phyloP scores from a whole-genome alignment of 2,113 vertebrate species.

The Alexandromys fortis region DNA sequence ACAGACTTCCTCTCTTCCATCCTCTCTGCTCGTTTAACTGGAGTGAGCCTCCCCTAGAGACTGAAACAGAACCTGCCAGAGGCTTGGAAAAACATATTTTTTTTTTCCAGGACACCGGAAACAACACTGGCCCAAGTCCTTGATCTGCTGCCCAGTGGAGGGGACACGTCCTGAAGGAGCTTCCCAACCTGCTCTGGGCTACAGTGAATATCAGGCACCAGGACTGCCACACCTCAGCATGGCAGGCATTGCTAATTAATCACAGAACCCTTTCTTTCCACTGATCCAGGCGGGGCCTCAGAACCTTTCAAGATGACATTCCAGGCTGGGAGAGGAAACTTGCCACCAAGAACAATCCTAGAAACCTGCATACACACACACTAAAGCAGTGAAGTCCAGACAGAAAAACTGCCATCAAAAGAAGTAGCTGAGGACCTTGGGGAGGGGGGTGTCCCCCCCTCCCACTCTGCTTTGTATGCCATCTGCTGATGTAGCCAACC shows the following conservation, averaged over 20 bases:
- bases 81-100: conserved; percentile 51
- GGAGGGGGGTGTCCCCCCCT: not conserved
- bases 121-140: conserved; percentile 26
- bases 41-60: conserved; percentile 32
- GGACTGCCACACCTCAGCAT: not conserved
- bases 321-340: not conserved
- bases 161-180: not conserved
- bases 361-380: not conserved
- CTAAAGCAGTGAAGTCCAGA: not conserved
- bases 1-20: conserved; percentile 53
- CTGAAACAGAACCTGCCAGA: conserved; percentile 41
- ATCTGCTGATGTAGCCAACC: conserved; percentile 1
- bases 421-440: not conserved
- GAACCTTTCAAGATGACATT: not conserved
- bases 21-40: conserved; percentile 51
- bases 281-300: not conserved
- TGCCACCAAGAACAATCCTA: not conserved
- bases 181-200: conserved; percentile 6
- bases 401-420: conserved; percentile 18
- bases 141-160: conserved; percentile 61
- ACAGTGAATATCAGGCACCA: not conserved
- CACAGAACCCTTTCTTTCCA: conserved; percentile 44
- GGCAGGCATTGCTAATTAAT: conserved; percentile 51
- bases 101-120: conserved; percentile 56
- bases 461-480: not conserved